These are phyloP conservation scores for Aurelia sp. DNA, from an alignment of 30 jellyfish, hydroid and myxozoan genomes.

Conservation along the genomic window DNA sequence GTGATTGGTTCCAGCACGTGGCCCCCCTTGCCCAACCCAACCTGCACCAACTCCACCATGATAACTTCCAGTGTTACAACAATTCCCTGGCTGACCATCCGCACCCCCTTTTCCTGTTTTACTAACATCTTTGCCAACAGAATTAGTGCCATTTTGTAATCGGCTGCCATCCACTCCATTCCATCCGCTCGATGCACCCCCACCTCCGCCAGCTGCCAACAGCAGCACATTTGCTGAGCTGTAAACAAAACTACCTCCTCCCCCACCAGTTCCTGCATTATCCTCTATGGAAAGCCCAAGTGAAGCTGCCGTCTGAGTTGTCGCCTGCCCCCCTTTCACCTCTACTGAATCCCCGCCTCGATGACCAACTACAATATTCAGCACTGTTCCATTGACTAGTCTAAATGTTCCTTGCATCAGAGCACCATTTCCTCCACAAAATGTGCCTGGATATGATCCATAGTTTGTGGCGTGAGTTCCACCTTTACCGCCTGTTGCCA, in stretches of 20 bases:
- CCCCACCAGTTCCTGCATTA: slow-evolving; percentile 76
- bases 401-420: slow-evolving; percentile 47
- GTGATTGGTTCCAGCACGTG: slow-evolving; percentile 10
- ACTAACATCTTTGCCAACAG: slow-evolving; percentile 31
- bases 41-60: slow-evolving; percentile 72
- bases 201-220: slow-evolving; percentile 73
- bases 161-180: slow-evolving; percentile 71
- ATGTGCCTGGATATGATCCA: slow-evolving; percentile 49
- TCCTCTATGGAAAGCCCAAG: slow-evolving; percentile 49
- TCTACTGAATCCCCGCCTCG: slow-evolving; percentile 71
- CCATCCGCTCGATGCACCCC: slow-evolving; percentile 69
- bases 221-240: slow-evolving; percentile 33
- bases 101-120: slow-evolving; percentile 48
- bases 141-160: slow-evolving; percentile 41
- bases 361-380: slow-evolving; percentile 59
- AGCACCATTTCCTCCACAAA: slow-evolving; percentile 73
- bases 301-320: slow-evolving; percentile 61
- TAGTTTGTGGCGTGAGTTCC: slow-evolving; percentile 54
- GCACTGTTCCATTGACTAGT: slow-evolving; percentile 36
- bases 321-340: slow-evolving; percentile 47
- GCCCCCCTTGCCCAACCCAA: slow-evolving; percentile 54
- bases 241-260: slow-evolving; percentile 73
- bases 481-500: slow-evolving; percentile 73
- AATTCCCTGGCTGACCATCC: slow-evolving; percentile 46
- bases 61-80: slow-evolving; percentile 59